Evolutionary conservation across 2,113 vertebrate species (phyloP).

Genomic region (Athene cunicularia): DNA sequence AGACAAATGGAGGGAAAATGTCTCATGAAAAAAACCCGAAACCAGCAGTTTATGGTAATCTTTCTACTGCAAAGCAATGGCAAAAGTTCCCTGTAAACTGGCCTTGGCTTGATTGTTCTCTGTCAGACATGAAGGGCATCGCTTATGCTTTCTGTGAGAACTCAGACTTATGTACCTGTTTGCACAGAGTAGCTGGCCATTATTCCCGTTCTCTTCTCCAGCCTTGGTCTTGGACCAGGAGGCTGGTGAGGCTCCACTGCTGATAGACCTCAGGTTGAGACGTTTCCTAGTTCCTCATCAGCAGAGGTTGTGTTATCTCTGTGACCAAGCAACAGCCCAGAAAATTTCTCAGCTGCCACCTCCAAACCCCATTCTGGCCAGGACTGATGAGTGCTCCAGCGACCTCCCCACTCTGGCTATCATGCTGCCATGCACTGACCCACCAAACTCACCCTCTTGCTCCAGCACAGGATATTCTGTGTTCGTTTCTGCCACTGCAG

Average conservation of each 20-base stretch:
- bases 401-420: neutral
- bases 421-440: fast-evolving
- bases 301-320: fast-evolving
- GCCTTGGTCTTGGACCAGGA: fast-evolving
- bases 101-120: conserved; percentile 23
- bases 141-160: neutral
- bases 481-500: neutral
- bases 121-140: neutral
- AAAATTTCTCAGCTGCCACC: neutral
- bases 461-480: neutral
- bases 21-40: neutral
- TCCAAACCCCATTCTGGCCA: neutral
- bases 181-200: neutral
- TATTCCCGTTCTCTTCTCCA: neutral
- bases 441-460: neutral
- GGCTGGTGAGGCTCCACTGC: neutral
- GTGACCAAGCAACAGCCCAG: neutral
- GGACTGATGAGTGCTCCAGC: fast-evolving
- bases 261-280: neutral
- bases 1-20: conserved; percentile 29
- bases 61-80: neutral
- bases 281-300: neutral
- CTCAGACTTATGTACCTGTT: neutral
- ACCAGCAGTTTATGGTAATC: conserved; percentile 14
- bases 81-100: conserved; percentile 17